Evolutionary conservation across 1,140 invertebrate species (phyloP).

Genomic region (Chelonus insularis): DNA sequence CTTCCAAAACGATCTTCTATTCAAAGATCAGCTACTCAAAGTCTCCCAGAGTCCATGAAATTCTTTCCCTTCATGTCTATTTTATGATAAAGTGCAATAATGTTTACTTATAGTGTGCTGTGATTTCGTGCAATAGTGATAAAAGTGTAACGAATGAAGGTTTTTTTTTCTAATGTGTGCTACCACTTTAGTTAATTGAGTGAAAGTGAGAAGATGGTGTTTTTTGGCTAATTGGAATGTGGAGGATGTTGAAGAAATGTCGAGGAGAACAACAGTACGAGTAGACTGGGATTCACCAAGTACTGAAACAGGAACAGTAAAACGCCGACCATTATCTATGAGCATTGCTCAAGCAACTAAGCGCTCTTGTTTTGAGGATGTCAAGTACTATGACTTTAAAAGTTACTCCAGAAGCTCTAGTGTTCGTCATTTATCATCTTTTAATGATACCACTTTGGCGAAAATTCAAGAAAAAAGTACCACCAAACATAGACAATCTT

Average conservation of each 20-base stretch:
- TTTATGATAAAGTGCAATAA: too few species aligned
- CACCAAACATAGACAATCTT: too few species aligned
- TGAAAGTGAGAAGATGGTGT: neutral
- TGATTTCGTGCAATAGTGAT: too few species aligned
- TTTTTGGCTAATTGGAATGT: neutral
- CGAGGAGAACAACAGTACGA: slow-evolving; percentile 47
- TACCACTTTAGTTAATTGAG: too few species aligned
- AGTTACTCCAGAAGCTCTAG: slow-evolving; percentile 28
- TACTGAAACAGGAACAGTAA: slow-evolving; percentile 68
- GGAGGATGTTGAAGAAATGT: neutral
- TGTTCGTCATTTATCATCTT: slow-evolving; percentile 3
- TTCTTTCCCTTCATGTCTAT: too few species aligned
- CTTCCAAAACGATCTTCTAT: neutral
- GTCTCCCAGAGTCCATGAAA: too few species aligned
- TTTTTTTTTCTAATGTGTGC: too few species aligned
- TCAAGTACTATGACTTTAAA: slow-evolving; percentile 40
- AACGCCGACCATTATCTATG: slow-evolving; percentile 62
- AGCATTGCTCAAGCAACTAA: slow-evolving; percentile 26
- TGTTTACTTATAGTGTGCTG: neutral
- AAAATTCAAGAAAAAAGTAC: too few species aligned
- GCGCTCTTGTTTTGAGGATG: slow-evolving; percentile 34
- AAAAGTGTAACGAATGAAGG: too few species aligned
- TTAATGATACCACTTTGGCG: too few species aligned
- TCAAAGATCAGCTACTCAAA: too few species aligned
- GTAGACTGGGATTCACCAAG: slow-evolving; percentile 72